Evolutionary conservation across 2,888 invertebrate genomes (phyloP).

Genomic region (Alentia gelatinosa): DNA sequence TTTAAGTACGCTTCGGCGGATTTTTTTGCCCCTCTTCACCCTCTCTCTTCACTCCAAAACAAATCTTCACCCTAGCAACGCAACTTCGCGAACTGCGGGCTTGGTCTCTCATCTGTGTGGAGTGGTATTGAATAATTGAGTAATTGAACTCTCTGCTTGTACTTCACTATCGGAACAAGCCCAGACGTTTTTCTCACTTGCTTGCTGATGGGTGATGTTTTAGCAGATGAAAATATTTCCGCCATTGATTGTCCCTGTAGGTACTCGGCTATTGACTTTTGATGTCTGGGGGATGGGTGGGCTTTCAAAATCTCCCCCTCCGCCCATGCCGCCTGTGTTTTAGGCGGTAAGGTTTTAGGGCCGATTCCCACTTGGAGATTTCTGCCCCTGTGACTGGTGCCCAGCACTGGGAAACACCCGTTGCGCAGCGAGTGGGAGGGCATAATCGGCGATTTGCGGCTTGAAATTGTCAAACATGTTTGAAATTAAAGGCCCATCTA

Average conservation of each 20-base stretch:
- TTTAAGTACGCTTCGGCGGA: not conserved
- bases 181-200: not conserved
- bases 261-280: not conserved
- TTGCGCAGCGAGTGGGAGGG: no score
- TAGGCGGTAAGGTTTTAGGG: no score
- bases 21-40: not conserved
- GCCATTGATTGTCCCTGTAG: conserved; percentile 10
- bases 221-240: conserved; percentile 36
- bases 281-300: conserved; percentile 13
- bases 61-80: not conserved
- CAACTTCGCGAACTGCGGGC: not conserved
- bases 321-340: no score
- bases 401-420: no score
- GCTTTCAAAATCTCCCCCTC: no score
- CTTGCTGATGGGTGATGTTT: not conserved
- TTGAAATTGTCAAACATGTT: no score
- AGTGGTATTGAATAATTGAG: not conserved
- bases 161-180: not conserved
- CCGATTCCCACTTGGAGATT: no score
- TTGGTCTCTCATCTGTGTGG: not conserved
- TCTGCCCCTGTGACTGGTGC: no score
- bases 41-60: not conserved
- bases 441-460: no score
- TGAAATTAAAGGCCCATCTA: no score
- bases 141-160: not conserved